phyloP scores from a whole-genome alignment of 2,797 vertebrate genomes.

The Knipowitschia caucasica region DNA sequence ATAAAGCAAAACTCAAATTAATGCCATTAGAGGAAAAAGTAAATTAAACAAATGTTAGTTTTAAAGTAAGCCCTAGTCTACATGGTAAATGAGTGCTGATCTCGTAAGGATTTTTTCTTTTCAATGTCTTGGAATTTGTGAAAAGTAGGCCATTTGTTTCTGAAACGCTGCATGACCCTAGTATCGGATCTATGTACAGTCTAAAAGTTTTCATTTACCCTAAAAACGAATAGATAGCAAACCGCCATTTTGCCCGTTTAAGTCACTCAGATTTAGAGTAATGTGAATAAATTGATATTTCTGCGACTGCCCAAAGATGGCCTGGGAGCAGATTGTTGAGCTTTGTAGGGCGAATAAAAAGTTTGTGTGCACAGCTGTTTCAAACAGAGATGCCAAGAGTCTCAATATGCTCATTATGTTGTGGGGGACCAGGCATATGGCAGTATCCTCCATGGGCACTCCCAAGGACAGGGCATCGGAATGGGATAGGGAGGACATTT shows the following conservation, averaged over 20 bases:
- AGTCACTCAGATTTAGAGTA: conserved; percentile 4
- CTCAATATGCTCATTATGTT: conserved; percentile 68
- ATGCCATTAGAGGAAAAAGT: not conserved
- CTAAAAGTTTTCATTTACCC: no score
- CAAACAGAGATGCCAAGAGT: conserved; percentile 64
- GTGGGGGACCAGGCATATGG: conserved; percentile 72
- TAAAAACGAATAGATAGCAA: no score
- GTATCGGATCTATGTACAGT: no score
- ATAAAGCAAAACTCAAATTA: conserved; percentile 17
- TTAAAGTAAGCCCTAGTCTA: no score
- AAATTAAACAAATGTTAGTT: conserved; percentile 1
- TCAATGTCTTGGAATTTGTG: no score
- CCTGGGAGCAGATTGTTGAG: conserved; percentile 65
- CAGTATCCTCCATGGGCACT: conserved; percentile 67
- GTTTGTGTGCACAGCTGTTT: conserved; percentile 71
- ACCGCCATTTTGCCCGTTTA: not conserved
- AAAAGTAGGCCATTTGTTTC: no score
- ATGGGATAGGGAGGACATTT: conserved; percentile 48
- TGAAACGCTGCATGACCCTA: no score
- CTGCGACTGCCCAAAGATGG: conserved; percentile 36
- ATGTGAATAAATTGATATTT: conserved; percentile 54
- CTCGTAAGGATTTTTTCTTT: no score
- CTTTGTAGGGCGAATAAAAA: conserved; percentile 63
- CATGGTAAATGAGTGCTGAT: no score
- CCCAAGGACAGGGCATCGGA: conserved; percentile 69